phyloP scores from a whole-genome alignment of 1,140 invertebrate species.

The Phthorimaea operculella region DNA sequence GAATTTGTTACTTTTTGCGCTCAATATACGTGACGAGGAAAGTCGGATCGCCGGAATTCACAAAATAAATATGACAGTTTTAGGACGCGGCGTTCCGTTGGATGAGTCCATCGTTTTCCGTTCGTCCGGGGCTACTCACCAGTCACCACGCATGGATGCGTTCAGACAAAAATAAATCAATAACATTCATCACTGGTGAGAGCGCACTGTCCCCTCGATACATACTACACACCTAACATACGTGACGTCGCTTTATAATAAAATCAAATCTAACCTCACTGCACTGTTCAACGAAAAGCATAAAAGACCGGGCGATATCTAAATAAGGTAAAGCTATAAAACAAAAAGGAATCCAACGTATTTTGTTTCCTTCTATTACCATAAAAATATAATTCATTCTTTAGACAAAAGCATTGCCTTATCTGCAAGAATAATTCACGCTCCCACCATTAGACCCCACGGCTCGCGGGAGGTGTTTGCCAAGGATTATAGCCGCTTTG shows the following conservation, averaged over 20 bases:
- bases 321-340: background rate
- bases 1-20: no score
- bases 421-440: constrained; percentile 50
- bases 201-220: constrained; percentile 1
- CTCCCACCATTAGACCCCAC: constrained; percentile 42
- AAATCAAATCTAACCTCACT: background rate
- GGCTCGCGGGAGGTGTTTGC: constrained; percentile 46
- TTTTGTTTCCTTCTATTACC: constrained; percentile 12
- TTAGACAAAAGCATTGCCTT: constrained; percentile 40
- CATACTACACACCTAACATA: background rate
- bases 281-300: no score
- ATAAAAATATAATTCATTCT: constrained; percentile 36
- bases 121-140: background rate
- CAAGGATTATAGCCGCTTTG: constrained; percentile 52
- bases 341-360: background rate
- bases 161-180: constrained; percentile 7
- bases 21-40: no score
- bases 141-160: background rate
- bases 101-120: background rate
- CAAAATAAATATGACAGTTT: constrained; percentile 5
- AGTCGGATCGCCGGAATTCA: background rate
- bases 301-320: no score
- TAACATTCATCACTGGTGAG: constrained; percentile 2
- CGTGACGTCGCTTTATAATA: background rate
- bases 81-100: background rate